Percentiles rank a stretch among this genome's conserved stretches.
Evolutionary conservation across 92 coral and sea anemone genomes (phyloP).

Genomic region (Zoanthus solanderi): DNA sequence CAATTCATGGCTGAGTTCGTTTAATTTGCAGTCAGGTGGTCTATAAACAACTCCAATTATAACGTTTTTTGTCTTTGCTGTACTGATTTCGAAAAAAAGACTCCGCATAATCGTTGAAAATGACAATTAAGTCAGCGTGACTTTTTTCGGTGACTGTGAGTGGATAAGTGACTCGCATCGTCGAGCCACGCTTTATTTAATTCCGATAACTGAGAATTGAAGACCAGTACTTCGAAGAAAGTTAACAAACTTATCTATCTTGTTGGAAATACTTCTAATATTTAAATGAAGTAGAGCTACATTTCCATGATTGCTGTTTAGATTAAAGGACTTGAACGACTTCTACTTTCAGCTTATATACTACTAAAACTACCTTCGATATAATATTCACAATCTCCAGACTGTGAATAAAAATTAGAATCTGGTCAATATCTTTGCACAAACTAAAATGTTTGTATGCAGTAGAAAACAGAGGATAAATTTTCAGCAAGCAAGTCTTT

Average conservation of each 20-base stretch:
- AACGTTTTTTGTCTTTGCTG: constrained; percentile 24
- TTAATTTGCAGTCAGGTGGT: not conserved
- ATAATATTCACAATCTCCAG: not conserved
- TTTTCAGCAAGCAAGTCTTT: no score
- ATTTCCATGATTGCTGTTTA: not conserved
- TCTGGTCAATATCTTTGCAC: not conserved
- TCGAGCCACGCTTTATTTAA: not conserved
- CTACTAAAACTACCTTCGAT: not conserved
- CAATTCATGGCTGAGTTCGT: not conserved
- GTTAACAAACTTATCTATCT: not conserved
- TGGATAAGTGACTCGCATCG: not conserved
- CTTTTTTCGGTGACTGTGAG: not conserved
- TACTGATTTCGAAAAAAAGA: not conserved
- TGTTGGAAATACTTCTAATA: not conserved
- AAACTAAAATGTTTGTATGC: not conserved
- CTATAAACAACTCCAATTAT: constrained; percentile 58
- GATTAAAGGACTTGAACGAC: not conserved
- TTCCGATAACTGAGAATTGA: not conserved
- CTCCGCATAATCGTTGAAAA: not conserved
- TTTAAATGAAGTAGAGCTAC: not conserved
- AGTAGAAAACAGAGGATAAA: not conserved
- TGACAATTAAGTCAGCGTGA: not conserved
- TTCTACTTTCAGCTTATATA: not conserved
- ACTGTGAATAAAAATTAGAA: not conserved
- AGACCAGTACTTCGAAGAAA: not conserved